Conservation (phyloP, 2,797 vertebrate genomes). For the Lycodopsis pacificus region DNA sequence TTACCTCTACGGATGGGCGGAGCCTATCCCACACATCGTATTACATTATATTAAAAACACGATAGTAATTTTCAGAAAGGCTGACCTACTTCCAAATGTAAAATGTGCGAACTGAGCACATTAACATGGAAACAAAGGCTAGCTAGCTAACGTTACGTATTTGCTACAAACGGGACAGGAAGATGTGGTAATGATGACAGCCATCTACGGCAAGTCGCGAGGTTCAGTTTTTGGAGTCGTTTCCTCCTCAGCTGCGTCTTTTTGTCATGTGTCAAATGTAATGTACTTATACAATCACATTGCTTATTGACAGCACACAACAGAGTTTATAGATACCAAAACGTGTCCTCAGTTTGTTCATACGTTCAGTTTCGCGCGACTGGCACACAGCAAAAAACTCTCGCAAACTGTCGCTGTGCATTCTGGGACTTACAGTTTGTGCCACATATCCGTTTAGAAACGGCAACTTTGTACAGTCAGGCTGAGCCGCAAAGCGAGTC, state of each 20-base stretch:
- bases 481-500: constrained; percentile 39
- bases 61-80: rapidly evolving
- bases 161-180: constrained; percentile 39
- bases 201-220: constrained; percentile 59
- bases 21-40: neutral
- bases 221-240: constrained; percentile 9
- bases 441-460: constrained; percentile 75
- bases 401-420: constrained; percentile 69
- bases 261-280: rapidly evolving
- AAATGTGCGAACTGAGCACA: rapidly evolving
- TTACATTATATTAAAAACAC: neutral
- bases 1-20: constrained; percentile 56
- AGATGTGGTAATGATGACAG: constrained; percentile 11
- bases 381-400: constrained; percentile 1
- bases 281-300: rapidly evolving
- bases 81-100: neutral
- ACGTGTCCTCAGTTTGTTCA: rapidly evolving
- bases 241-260: neutral
- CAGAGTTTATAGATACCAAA: rapidly evolving
- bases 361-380: rapidly evolving
- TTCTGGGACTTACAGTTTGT: constrained; percentile 80
- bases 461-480: constrained; percentile 66
- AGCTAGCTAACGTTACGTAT: constrained; percentile 1
- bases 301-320: rapidly evolving
- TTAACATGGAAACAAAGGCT: neutral